These are phyloP conservation scores for Kryphioiulus occultus DNA, from an alignment of 2,888 invertebrate genomes.

Conservation along the genomic window DNA sequence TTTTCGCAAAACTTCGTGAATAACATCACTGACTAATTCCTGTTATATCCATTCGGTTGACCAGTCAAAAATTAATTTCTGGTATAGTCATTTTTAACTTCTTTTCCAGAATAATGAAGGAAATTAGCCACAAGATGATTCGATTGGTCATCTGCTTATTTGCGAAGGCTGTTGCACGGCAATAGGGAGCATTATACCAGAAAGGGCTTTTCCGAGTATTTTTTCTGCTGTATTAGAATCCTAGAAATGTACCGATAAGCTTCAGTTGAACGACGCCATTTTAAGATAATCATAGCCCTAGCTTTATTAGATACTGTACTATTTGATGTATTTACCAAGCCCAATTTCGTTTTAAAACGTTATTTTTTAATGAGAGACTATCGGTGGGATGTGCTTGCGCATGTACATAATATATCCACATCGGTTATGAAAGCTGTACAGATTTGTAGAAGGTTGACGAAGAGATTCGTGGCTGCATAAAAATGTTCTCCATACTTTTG, in stretches of 20 bases:
- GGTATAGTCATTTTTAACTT: no score
- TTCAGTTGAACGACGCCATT: background rate
- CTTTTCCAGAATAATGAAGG: no score
- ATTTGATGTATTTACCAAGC: background rate
- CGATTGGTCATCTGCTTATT: background rate
- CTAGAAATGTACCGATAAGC: background rate
- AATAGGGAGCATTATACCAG: background rate
- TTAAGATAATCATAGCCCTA: background rate
- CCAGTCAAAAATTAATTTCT: no score
- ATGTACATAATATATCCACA: background rate
- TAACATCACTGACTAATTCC: no score
- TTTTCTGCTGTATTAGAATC: background rate
- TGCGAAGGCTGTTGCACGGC: background rate
- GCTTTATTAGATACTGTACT: background rate
- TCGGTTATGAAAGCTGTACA: conserved; percentile 19
- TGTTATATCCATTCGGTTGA: no score
- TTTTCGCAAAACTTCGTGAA: no score
- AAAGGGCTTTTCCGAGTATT: background rate
- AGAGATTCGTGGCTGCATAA: conserved; percentile 13
- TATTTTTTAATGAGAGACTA: conserved; percentile 29
- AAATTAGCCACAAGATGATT: background rate
- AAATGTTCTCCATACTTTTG: background rate
- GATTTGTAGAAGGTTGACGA: background rate
- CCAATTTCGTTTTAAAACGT: background rate
- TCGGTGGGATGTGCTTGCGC: background rate